These are phyloP conservation scores for Ictalurus furcatus DNA, from an alignment of 2,113 vertebrate genomes.

Conservation along the genomic window DNA sequence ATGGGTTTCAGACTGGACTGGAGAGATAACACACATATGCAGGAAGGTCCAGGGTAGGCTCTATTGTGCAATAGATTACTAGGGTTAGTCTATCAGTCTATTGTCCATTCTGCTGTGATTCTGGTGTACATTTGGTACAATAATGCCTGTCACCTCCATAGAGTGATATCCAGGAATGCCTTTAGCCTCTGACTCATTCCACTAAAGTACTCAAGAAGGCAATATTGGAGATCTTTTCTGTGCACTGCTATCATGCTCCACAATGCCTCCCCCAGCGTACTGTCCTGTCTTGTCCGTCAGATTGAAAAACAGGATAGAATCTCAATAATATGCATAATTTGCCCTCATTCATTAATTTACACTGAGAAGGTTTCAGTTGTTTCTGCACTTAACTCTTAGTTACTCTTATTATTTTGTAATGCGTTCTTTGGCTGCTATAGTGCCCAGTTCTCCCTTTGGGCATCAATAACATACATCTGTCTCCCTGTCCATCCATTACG, in stretches of 20 bases:
- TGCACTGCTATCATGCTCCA: not conserved
- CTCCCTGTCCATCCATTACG: not conserved
- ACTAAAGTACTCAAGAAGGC: not conserved
- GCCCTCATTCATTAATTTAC: not conserved
- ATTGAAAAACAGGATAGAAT: not conserved
- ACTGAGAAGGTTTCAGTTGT: not conserved
- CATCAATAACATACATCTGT: slow-evolving; percentile 9
- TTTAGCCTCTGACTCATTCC: not conserved
- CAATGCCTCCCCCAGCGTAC: not conserved
- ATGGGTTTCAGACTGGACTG: no score
- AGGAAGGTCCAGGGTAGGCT: not conserved
- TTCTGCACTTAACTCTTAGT: not conserved
- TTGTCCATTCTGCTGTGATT: not conserved
- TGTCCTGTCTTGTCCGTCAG: not conserved
- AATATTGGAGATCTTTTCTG: not conserved
- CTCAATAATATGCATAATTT: not conserved
- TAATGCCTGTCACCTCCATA: not conserved
- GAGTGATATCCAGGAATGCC: not conserved
- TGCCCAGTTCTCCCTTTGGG: not conserved
- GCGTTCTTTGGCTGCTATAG: not conserved
- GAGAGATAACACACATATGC: not conserved
- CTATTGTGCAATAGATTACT: not conserved
- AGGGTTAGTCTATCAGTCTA: not conserved
- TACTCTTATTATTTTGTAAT: no score
- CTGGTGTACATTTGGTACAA: not conserved